Evolutionary conservation across 1,140 invertebrate genomes (phyloP), one percentile per base, ranked within the genome.

Genomic region (Drosophila novamexicana): DNA sequence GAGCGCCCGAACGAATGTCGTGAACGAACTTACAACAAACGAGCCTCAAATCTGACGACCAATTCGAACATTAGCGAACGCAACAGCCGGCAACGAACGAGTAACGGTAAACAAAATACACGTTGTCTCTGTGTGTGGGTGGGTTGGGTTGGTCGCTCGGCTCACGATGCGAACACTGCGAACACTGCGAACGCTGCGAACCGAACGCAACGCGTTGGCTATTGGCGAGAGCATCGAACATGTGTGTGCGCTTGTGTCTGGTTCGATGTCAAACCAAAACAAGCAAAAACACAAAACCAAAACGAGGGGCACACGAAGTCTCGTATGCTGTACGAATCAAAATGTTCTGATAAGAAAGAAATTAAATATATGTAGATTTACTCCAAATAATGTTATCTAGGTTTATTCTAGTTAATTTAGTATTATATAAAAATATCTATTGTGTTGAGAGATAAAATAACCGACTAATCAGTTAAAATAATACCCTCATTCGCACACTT

Each of bases 51-150:
- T 16, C 50, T 61, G 32, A 88, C 84, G 85, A 90, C 84, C 81
- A 84, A 90, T 84, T 84, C 80, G 77, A 89, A 77, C 68, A 29
- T 29, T 44, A 81, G 50, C 83, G 77, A 83, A 85, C 70, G 71
- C 75, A 89, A 89, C 85, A 89, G 81, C 81, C 85, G 85, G 81
- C 79, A 90, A 71, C 53, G 65, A 71, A 77, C 81, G 80, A 80
- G 75, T 78, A 77, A 71, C 81, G 81, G 81, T 84, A 89, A 88
- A 88, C 83, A 88, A 80, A 81, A 89, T 70, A 77, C 68, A 78
- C 73, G 79, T 79, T 76, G 64, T 16, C 72, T 40, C 16, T 58
- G 50, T 44, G 44, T 34, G 49, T 45, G 44, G 47, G 40, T 36
- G 47, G 36, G 59, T 32, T 57, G 16, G 22, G 57, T 75, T 76